Base-by-base conservation (phyloP, 2,113 vertebrate species). In the Euleptes europaea region DNA sequence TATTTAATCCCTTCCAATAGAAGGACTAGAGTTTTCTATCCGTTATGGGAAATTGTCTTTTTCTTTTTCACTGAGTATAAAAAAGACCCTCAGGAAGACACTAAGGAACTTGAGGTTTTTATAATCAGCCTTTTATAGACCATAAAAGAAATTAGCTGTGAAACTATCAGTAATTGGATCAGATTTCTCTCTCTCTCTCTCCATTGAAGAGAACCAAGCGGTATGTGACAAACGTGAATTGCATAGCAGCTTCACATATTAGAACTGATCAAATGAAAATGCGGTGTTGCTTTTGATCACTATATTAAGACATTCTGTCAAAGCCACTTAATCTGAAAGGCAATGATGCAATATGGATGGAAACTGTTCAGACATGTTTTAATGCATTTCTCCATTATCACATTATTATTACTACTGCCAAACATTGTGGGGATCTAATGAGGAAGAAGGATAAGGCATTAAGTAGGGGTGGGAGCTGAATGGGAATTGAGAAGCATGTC, bases 111-210 rank as follows among this genome's bases (percentile, higher is more conserved):
- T 1, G 1, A 51, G 80, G 77, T 76, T 77, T 83, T 89, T 87
- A 92, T 88, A 57, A 87, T 72, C 44, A 47, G n/a, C 88, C 80
- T 90, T 91, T 90, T 86, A 91, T 87, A 86, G 83, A 88, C 51
- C 78, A 49, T 23, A 66, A 92, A 89, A 86, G 63, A 75, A 80
- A 84, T 86, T 80, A 23, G 71, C 81, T 89, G 74, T 49, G 47
- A 72, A 87, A 71, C 4, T 42, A 91, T 84, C 77, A 73, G 71
- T 73, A 88, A 88, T 89, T 84, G 89, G 78, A 26, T 90, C 78
- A 63, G 38, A 9, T 69, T 78, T 87, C 82, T 57, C 19, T 23
- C 19, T 51, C 47, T 77, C 79, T 31, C 60, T 28, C 57, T 8
- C 26, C 23, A 63, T 9, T 63, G 26, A 63, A 63, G 60, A 65